Conservation (phyloP, 2,113 vertebrate species). For the Spea multiplicata region DNA sequence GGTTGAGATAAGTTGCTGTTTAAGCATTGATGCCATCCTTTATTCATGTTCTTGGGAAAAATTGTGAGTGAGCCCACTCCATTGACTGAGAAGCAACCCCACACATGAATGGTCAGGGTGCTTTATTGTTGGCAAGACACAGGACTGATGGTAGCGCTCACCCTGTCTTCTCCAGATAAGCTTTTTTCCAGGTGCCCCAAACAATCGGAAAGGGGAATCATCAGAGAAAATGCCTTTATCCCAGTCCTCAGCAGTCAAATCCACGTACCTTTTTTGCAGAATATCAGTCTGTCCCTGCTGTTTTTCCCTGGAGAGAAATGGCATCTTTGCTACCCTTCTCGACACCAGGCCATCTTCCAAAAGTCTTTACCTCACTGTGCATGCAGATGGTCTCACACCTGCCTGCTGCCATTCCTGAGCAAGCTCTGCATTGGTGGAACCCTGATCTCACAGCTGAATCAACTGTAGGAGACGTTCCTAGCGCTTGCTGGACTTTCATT, state of each 20-base stretch:
- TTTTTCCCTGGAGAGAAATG: not conserved
- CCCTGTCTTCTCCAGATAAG: not conserved
- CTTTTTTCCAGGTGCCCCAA: too few relatives aligned
- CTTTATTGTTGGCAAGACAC: not conserved
- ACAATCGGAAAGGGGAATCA: too few relatives aligned
- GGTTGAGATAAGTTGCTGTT: not conserved
- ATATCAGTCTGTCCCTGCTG: not conserved
- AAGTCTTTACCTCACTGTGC: not conserved
- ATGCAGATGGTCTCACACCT: not conserved
- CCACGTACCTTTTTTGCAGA: slow-evolving; percentile 1
- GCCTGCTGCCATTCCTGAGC: too few relatives aligned
- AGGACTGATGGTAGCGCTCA: slow-evolving; percentile 3
- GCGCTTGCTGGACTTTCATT: not conserved
- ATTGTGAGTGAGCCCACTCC: too few relatives aligned
- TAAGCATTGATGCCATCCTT: too few relatives aligned
- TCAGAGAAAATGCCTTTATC: too few relatives aligned
- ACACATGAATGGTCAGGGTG: not conserved
- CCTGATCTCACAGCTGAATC: not conserved
- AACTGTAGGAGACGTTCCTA: not conserved
- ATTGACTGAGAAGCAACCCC: too few relatives aligned
- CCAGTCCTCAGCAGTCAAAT: not conserved
- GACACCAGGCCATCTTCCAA: not conserved
- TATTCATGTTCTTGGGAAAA: too few relatives aligned
- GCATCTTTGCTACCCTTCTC: not conserved
- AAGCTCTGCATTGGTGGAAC: not conserved